A percentile compares a stretch with the other conserved stretches of the same genome.
phyloP scores from a whole-genome alignment of 2,113 vertebrate species.

The Odobenus rosmarus region DNA sequence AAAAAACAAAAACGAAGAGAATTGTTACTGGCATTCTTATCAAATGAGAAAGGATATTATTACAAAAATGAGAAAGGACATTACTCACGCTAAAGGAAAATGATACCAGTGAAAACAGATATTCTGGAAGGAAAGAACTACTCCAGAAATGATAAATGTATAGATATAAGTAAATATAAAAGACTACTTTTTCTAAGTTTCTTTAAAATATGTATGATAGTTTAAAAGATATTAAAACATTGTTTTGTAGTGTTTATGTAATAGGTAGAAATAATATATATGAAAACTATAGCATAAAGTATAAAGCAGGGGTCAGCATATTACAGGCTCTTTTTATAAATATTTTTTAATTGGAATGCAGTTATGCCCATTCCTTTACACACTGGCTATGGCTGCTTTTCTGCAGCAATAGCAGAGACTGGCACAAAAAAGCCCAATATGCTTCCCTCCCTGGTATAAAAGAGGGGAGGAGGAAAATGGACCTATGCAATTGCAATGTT shows the following conservation, averaged over 20 bases:
- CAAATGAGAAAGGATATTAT: not conserved
- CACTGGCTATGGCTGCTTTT: not conserved
- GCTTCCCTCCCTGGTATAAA: not conserved
- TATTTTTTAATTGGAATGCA: not conserved
- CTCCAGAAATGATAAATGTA: not conserved
- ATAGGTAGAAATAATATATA: not conserved
- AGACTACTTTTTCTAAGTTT: not conserved
- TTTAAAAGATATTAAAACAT: not conserved
- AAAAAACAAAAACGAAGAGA: not conserved
- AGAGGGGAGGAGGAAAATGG: not conserved
- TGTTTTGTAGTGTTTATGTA: not conserved
- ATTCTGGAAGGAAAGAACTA: not conserved
- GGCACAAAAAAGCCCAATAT: not conserved
- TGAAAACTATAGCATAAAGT: not conserved
- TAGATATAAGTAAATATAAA: not conserved
- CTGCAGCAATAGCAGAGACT: not conserved
- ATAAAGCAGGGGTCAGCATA: not conserved
- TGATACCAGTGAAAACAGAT: not conserved
- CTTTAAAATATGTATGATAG: not conserved
- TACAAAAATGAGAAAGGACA: not conserved
- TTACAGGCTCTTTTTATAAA: not conserved
- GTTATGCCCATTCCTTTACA: not conserved
- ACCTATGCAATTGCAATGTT: not conserved
- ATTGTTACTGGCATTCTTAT: not conserved
- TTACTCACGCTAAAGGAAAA: not conserved